Evolutionary conservation across 1,140 invertebrate species (phyloP), one percentile per base, ranked within the genome.

Genomic region (Trigoniulus corallinus): DNA sequence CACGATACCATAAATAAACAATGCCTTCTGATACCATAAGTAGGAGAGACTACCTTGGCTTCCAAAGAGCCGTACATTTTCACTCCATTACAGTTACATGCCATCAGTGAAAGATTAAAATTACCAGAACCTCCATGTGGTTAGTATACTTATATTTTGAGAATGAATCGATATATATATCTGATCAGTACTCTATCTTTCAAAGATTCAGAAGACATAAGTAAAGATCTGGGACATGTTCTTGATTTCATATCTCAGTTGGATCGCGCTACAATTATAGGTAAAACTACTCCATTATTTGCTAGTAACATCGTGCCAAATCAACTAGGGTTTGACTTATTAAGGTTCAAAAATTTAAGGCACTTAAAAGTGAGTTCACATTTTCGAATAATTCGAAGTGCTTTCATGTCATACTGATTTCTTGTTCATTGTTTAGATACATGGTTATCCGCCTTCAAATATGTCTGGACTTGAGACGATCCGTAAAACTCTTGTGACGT

Each of bases 151-250:
- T 29, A 50, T 26, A 47, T 4, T 49, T n/a, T 40, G 27, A 49
- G 44, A 45, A 48, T 23, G 26, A 42, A 47, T 25, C 18, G 29
- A 51, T 48, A 15, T 44, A 42, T 50, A 21, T 4, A 46, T 15
- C 42, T 24, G 29, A 52, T 34, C 40, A 41, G 29, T 34, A 34
- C 15, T 7, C 15, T 34, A 34, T 47, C 44, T 50, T 23, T 77
- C 46, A 76, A 82, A 68, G 76, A 79, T 43, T 66, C 73, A 50
- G 78, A 79, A 53, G 74, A 77, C 57, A 75, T 74, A 63, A 71
- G 72, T 59, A 80, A 79, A 59, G 85, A 94, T 66, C 82, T 94
- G 53, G 87, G 84, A 57, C 85, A 93, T 62, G 78, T 94, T 3
- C 62, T 95, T 48, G 89, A 95, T 62, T 86, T 88, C 61, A 84